Evolutionary conservation across 2,888 invertebrate species (phyloP).

Genomic region (Panopea generosa): DNA sequence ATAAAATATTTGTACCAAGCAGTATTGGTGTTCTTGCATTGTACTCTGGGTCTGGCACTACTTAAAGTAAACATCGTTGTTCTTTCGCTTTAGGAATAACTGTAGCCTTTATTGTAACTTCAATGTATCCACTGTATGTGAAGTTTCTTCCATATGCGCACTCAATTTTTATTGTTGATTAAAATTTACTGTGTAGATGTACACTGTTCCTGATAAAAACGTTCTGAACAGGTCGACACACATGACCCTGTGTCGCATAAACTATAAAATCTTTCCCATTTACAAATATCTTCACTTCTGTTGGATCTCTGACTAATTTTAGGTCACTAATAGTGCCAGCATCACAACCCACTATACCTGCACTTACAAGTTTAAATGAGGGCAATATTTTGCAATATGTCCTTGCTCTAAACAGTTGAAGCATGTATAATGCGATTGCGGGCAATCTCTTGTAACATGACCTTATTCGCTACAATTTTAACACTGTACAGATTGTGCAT

Average conservation of each 20-base stretch:
- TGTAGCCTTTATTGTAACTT: too few species aligned
- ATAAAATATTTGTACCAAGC: too few species aligned
- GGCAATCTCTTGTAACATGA: background rate
- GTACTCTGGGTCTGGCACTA: too few species aligned
- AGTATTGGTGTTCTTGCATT: too few species aligned
- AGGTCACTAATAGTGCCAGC: background rate
- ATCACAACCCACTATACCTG: background rate
- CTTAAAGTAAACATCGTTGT: too few species aligned
- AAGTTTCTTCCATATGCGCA: too few species aligned
- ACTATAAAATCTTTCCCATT: background rate
- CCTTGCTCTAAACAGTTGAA: background rate
- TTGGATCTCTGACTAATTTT: background rate
- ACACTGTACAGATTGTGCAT: background rate
- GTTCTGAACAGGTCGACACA: background rate
- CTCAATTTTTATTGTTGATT: too few species aligned
- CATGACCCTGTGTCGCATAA: background rate
- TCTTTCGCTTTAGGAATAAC: too few species aligned
- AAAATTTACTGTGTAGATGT: background rate
- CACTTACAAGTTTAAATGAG: background rate
- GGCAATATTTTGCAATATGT: background rate
- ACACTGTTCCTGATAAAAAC: background rate
- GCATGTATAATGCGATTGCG: background rate
- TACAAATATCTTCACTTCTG: background rate
- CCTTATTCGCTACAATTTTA: background rate
- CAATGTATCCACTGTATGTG: too few species aligned